Conservation (phyloP, 2,888 invertebrate genomes). For the Norana najaformis region DNA sequence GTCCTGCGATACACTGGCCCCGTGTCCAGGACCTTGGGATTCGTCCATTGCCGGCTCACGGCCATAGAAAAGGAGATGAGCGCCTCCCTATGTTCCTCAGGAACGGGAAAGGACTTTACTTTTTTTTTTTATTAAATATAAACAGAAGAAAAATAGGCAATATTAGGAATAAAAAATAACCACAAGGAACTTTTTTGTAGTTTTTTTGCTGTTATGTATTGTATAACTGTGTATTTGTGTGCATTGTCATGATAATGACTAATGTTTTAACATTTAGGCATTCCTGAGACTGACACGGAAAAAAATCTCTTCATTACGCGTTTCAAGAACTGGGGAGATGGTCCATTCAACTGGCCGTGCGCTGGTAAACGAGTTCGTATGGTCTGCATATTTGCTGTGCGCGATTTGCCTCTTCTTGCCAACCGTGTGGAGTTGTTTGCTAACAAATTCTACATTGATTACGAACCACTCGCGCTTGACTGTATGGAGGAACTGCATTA, state of each 20-base stretch:
- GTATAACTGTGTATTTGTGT: not conserved
- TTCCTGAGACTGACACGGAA: slow-evolving; percentile 49
- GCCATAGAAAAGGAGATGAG: too few species aligned
- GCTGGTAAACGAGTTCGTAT: slow-evolving; percentile 51
- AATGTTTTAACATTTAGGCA: not conserved
- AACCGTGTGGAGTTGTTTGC: slow-evolving; percentile 54
- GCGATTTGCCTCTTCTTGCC: slow-evolving; percentile 53
- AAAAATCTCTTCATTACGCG: slow-evolving; percentile 51
- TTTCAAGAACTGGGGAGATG: slow-evolving; percentile 55
- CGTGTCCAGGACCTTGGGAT: too few species aligned
- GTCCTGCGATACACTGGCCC: too few species aligned
- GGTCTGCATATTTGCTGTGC: slow-evolving; percentile 56
- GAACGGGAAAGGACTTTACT: too few species aligned
- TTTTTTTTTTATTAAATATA: too few species aligned
- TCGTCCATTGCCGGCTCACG: too few species aligned
- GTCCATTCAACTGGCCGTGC: slow-evolving; percentile 50
- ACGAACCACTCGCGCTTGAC: slow-evolving; percentile 49
- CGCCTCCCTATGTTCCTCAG: too few species aligned
- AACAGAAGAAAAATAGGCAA: too few species aligned
- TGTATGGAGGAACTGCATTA: slow-evolving; percentile 52
- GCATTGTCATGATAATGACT: not conserved
- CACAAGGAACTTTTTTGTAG: not conserved
- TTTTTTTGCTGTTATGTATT: not conserved
- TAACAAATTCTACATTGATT: slow-evolving; percentile 58
- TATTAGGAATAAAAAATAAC: not conserved